phyloP scores from a whole-genome alignment of 64 coral and sea anemone species.

The Pocillopora damicornis region DNA sequence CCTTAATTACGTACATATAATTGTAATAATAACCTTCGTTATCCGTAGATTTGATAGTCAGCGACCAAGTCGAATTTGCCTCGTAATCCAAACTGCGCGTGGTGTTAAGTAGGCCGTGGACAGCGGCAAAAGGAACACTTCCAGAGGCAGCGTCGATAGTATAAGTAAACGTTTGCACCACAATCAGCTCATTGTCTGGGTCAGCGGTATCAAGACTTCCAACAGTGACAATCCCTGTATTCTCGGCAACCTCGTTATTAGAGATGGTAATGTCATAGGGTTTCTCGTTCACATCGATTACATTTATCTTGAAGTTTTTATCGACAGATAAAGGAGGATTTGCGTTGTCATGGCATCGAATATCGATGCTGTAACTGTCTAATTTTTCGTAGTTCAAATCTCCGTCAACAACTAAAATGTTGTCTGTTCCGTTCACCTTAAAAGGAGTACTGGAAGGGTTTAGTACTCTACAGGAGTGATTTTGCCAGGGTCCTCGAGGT shows the following conservation, averaged over 20 bases:
- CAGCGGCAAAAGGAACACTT: constrained; percentile 55
- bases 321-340: constrained; percentile 28
- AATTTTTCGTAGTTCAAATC: constrained; percentile 50
- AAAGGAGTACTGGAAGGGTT: constrained; percentile 37
- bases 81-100: constrained; percentile 84
- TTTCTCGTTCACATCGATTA: constrained; percentile 48
- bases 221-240: constrained; percentile 45
- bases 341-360: constrained; percentile 52
- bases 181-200: constrained; percentile 69
- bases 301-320: constrained; percentile 30
- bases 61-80: constrained; percentile 25
- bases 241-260: constrained; percentile 50
- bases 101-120: constrained; percentile 56
- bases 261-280: constrained; percentile 53
- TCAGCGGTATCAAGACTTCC: constrained; percentile 58
- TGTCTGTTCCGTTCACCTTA: constrained; percentile 28
- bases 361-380: constrained; percentile 9
- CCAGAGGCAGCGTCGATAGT: constrained; percentile 16
- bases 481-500: constrained; percentile 62
- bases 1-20: background rate
- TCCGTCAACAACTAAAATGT: constrained; percentile 32
- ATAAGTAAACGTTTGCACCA: constrained; percentile 74
- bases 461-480: constrained; percentile 26
- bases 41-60: constrained; percentile 65
- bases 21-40: constrained; percentile 52